These are phyloP conservation scores for Trachythela sp. DNA, from an alignment of 64 coral and sea anemone genomes.

Conservation along the genomic window DNA sequence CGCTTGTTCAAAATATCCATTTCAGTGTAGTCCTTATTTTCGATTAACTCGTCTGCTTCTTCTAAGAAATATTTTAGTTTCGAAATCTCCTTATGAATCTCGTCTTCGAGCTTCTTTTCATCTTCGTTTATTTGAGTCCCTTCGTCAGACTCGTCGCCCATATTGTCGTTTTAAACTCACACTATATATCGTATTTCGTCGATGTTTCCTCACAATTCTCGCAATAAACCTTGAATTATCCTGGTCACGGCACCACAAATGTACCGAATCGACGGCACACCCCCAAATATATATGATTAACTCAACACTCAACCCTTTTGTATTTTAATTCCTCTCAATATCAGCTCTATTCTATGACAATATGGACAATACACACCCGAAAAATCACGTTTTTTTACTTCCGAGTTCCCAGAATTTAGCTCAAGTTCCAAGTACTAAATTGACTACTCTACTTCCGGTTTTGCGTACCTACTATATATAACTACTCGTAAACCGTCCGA, in stretches of 20 bases:
- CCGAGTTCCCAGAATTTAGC: too few species aligned
- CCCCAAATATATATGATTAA: neutral
- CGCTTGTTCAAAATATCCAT: neutral
- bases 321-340: too few species aligned
- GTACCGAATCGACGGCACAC: neutral
- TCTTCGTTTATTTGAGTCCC: neutral
- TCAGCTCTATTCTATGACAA: too few species aligned
- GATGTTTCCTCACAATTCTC: neutral
- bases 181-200: neutral
- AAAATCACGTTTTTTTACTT: too few species aligned
- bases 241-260: conserved; percentile 27
- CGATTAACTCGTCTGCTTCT: conserved; percentile 14
- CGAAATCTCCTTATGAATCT: neutral
- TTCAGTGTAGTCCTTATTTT: conserved; percentile 23
- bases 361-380: too few species aligned
- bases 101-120: neutral
- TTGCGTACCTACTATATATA: too few species aligned
- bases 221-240: too few species aligned
- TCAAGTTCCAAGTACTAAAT: too few species aligned
- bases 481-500: too few species aligned
- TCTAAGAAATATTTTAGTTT: conserved; percentile 28
- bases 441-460: too few species aligned
- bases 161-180: neutral
- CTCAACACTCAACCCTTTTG: neutral
- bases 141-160: neutral